Evolutionary conservation across 2,797 vertebrate species (phyloP).

Genomic region (Argya squamiceps): DNA sequence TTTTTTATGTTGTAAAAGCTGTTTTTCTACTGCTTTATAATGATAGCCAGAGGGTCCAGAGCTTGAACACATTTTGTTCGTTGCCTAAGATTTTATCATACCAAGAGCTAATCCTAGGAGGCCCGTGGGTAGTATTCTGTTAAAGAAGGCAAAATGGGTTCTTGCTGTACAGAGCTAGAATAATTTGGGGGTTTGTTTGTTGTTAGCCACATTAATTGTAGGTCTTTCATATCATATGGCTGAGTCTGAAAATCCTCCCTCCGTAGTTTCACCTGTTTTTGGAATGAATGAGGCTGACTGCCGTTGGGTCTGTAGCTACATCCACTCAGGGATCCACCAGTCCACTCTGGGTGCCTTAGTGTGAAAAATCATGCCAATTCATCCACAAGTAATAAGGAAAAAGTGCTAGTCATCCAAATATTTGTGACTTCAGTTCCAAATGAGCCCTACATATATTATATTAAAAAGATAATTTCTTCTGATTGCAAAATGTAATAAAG

Average conservation of each 20-base stretch:
- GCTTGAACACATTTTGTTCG: not conserved
- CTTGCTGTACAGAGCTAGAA: not conserved
- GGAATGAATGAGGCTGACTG: not conserved
- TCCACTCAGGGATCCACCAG: accelerated
- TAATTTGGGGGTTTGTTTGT: not conserved
- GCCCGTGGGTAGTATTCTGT: not conserved
- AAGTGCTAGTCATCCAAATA: not conserved
- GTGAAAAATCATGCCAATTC: accelerated
- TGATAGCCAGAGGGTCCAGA: not conserved
- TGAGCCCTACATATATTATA: not conserved
- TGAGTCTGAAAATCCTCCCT: not conserved
- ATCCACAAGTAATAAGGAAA: not conserved
- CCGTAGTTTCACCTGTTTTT: not conserved
- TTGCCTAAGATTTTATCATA: not conserved
- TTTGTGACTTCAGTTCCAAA: not conserved
- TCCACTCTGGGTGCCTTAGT: not conserved
- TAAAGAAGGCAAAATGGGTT: not conserved
- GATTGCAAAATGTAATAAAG: not conserved
- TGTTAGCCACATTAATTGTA: not conserved
- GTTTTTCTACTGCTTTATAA: not conserved
- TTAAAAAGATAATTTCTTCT: not conserved
- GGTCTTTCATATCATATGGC: not conserved
- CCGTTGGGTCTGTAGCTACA: accelerated
- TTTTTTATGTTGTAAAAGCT: not conserved
- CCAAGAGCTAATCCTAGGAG: not conserved